Percentiles rank a stretch among this genome's conserved stretches.
Conservation (phyloP, 37 sponge, comb jelly and placozoan genomes). For the Oopsacas minuta region DNA sequence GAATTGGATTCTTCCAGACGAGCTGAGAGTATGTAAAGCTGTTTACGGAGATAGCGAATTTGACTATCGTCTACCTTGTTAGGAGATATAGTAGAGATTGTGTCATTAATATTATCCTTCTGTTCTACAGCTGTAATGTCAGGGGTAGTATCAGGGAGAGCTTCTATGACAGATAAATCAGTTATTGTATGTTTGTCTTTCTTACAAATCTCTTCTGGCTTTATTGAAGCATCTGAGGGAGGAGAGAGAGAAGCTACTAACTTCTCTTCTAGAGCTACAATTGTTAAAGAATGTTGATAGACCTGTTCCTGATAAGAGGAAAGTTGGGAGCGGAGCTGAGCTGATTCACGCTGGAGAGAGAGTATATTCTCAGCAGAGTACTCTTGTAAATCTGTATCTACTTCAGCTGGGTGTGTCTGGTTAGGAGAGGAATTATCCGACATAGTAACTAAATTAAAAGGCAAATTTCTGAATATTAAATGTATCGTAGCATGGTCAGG, state of each 20-base stretch:
- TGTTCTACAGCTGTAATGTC: neutral
- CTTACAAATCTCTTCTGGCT: neutral
- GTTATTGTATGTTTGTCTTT: neutral
- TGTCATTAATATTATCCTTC: neutral
- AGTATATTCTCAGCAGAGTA: too few species aligned
- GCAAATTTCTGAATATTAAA: too few species aligned
- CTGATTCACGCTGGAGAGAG: neutral
- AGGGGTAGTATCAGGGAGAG: neutral
- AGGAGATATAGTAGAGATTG: neutral
- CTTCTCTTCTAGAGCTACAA: neutral
- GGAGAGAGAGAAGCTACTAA: neutral
- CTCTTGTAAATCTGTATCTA: too few species aligned
- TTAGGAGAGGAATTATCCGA: too few species aligned
- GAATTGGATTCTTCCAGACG: neutral
- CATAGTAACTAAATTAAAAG: too few species aligned
- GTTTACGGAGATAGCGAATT: neutral
- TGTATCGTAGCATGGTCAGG: too few species aligned
- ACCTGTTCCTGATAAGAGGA: neutral
- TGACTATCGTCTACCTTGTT: neutral
- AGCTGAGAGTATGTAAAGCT: neutral
- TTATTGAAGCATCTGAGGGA: neutral
- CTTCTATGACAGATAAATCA: neutral
- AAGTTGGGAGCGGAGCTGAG: neutral
- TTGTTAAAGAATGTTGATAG: neutral
- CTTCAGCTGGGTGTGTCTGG: too few species aligned